Evolutionary conservation across 2,797 vertebrate genomes (phyloP), one percentile per base, ranked within the genome.

Genomic region (Neosilurus mollespiculum): DNA sequence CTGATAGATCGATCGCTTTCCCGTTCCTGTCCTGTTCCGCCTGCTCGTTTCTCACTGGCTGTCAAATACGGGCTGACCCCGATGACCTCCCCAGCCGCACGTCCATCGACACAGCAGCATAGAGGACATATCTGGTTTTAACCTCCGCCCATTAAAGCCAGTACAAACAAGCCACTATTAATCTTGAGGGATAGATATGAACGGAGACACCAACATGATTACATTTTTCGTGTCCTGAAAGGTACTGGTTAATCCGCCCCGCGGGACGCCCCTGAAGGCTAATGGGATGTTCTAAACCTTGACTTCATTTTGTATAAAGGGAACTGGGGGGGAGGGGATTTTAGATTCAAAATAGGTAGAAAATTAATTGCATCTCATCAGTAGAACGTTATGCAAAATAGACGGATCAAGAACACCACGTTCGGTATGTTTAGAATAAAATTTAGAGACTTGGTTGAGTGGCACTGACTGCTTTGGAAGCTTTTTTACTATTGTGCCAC

Each of bases 211-310:
- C 72, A 81, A 66, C 72, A 54, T 81, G 72, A 85, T 85, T 81
- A 85, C 83, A 85, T 85, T 85, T 85, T 81, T 72, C 79, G 81
- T 85, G 72, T 85, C 58, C 79, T 14, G 79, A 81, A 70, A 18
- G 58, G 43, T 10, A 22, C 56, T 30, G 79, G 59, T 77, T 77
- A 85, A 85, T 81, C 83, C 34, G 26, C 24, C 79, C 83, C 9
- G 6, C 15, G 64, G 83, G 83, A 85, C 30, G 56, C 26, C 49
- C 26, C 64, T 8, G 24, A 53, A 64, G 79, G 83, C 72, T 61
- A 69, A 69, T 76, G 79, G 72, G 79, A 80, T 78, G 77, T 62
- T 54, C 34, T 78, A 81, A 85, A 85, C 79, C 77, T 77, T 81
- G 79, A 73, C 79, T 70, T 78, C 65, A 64, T 81, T 85, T 76